phyloP scores from a whole-genome alignment of 2,888 invertebrate genomes.

The Steinernema carpocapsae region DNA sequence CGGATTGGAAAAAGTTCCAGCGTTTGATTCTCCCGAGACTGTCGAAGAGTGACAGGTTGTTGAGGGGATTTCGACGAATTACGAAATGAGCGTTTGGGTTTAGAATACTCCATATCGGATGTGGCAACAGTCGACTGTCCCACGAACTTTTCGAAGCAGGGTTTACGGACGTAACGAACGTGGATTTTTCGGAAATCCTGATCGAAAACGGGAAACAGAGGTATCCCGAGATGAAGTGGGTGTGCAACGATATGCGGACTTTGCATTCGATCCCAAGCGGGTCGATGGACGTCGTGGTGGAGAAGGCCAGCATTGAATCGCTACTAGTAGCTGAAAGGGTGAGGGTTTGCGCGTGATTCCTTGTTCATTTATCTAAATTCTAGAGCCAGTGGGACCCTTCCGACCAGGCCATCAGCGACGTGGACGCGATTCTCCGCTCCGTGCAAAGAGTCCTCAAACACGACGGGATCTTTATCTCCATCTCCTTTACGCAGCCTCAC shows the following conservation, averaged over 20 bases:
- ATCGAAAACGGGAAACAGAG: constrained; percentile 62
- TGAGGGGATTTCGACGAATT: not conserved
- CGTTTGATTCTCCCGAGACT: constrained; percentile 48
- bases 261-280: constrained; percentile 62
- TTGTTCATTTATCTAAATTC: constrained; percentile 34
- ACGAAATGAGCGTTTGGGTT: not conserved
- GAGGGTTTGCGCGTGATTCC: not conserved
- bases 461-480: constrained; percentile 69
- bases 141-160: constrained; percentile 71
- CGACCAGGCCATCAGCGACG: constrained; percentile 46
- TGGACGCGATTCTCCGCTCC: constrained; percentile 63
- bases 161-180: constrained; percentile 70
- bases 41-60: constrained; percentile 43
- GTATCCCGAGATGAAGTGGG: constrained; percentile 70
- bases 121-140: constrained; percentile 71
- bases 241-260: constrained; percentile 70
- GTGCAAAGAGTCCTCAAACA: constrained; percentile 66
- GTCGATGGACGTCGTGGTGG: constrained; percentile 71
- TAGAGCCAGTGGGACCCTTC: constrained; percentile 60
- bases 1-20: constrained; percentile 49
- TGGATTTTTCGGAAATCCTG: constrained; percentile 71
- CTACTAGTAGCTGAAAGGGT: constrained; percentile 69
- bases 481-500: constrained; percentile 72
- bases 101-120: constrained; percentile 69
- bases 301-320: constrained; percentile 72